Evolutionary conservation across 2,888 invertebrate genomes (phyloP), one percentile per base, ranked within the genome.

Genomic region (Neuroscelio doddi): DNA sequence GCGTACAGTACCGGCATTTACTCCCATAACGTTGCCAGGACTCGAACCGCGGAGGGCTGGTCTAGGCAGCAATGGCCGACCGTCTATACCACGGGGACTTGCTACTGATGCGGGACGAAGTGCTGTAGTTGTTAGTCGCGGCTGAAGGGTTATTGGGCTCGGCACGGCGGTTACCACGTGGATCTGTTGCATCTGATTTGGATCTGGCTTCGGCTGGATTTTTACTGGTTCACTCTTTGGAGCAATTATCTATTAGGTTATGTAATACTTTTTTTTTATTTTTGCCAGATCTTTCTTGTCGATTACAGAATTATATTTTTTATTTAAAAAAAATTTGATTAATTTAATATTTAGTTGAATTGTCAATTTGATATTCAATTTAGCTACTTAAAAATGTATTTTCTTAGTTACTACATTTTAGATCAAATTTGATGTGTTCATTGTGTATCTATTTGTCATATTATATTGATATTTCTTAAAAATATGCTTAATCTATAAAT

Each of bases 201-300:
- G 81, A 58, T 83, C 83, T n/a, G 84, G 84, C 55, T 83, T 84
- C 8, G 84, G 84, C 46, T 83, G 83, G 52, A 84, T 84, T 64
- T 84, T 84, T 32, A 84, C 75, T 7, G 83, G 84, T 51, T 84
- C 83, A 12, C 53, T 72, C 69, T 84, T 84, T 34, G 78, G 75
- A 34, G 73, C 42, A 46, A 67, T 58, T 39, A 59, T 42, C 67
- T 63, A 30, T 24, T 38, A 21, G n/a, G n/a, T n/a, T n/a, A n/a
- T n/a, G n/a, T n/a, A n/a, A n/a, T n/a, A n/a, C n/a, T n/a, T n/a
- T n/a, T n/a, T n/a, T n/a, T n/a, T n/a, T n/a, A n/a, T n/a, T n/a
- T n/a, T n/a, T n/a, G n/a, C n/a, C n/a, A n/a, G n/a, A n/a, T n/a
- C n/a, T n/a, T n/a, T n/a, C n/a, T n/a, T n/a, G n/a, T n/a, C n/a